Conservation (phyloP, 2,888 invertebrate genomes). For the Callyntrura sp. region DNA sequence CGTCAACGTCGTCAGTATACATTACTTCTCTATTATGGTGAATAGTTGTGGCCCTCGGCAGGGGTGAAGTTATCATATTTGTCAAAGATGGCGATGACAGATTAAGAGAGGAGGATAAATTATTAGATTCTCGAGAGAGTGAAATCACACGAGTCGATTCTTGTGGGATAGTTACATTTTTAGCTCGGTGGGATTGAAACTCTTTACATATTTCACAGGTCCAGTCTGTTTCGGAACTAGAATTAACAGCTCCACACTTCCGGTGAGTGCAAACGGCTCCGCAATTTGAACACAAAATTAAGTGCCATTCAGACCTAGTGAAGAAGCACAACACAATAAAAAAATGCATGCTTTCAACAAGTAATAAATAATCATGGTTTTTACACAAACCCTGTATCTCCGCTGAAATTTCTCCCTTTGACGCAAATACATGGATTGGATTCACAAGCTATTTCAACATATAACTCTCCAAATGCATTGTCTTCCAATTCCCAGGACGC, state of each 20-base stretch:
- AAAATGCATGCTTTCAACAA: too few relatives aligned
- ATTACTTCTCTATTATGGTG: constrained; percentile 40
- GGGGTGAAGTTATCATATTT: constrained; percentile 32
- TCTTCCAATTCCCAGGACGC: constrained; percentile 94
- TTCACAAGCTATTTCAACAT: constrained; percentile 89
- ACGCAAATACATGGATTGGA: constrained; percentile 88
- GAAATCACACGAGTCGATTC: too few relatives aligned
- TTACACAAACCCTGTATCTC: constrained; percentile 84
- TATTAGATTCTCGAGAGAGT: neutral
- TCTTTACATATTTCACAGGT: too few relatives aligned
- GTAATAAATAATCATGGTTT: too few relatives aligned
- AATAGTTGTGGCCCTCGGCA: neutral
- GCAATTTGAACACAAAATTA: too few relatives aligned
- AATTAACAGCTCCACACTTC: too few relatives aligned
- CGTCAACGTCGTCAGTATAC: neutral
- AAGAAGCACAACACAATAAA: too few relatives aligned
- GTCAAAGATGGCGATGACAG: constrained; percentile 23
- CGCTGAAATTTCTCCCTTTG: constrained; percentile 87
- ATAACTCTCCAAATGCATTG: constrained; percentile 90
- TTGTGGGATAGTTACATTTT: too few relatives aligned
- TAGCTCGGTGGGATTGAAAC: too few relatives aligned
- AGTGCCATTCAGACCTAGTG: too few relatives aligned
- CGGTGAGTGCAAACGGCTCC: too few relatives aligned
- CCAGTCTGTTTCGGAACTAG: too few relatives aligned
- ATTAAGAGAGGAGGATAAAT: constrained; percentile 1